Evolutionary conservation across 1,140 invertebrate species (phyloP), one percentile per base, ranked within the genome.

Genomic region (Pissodes strobi): DNA sequence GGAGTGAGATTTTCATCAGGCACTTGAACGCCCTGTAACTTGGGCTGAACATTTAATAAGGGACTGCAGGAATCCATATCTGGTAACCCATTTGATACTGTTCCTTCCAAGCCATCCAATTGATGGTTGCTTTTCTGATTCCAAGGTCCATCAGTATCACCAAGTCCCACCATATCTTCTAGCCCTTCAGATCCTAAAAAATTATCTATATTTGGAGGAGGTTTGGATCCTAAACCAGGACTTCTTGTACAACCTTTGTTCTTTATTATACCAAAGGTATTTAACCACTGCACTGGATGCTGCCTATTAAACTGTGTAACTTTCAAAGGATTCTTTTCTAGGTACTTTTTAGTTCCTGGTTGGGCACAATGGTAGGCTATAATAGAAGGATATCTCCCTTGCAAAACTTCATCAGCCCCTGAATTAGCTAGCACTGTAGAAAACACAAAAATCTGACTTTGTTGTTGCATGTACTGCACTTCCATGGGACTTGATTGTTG

Each of bases 401-500:
- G 87, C 60, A 94, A 79, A 13, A 98, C 94, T 4, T 92, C 86
- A 72, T 98, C 95, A 1, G 95, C 94, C 10, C 93, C 94, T 74
- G 95, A 91, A 80, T 99, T 99, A 0, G 95, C 96, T 76, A 97
- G 78, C 67, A 87, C 81, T 0, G 96, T 98, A 9, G 93, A 94
- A 82, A 99, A 99, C 52, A 98, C 95, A 86, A 97, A 98, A 74
- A 98, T 95, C 80, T 98, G 95, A 82, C 92, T 97, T 79, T 97
- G 94, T 77, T 97, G 95, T 81, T 97, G 94, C 90, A 92, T 91
- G 72, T 91, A 92, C 74, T 92, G 87, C 65, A 88, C 86, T 81
- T 87, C 90, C 84, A 88, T 88, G 69, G 86, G 89, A 66, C 86
- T 88, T 57, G 90, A 87, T 77, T 91, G 90, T n/a, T n/a, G 25